Evolutionary conservation across 2,113 vertebrate genomes (phyloP).

Genomic region (Sinocyclocheilus rhinocerous): DNA sequence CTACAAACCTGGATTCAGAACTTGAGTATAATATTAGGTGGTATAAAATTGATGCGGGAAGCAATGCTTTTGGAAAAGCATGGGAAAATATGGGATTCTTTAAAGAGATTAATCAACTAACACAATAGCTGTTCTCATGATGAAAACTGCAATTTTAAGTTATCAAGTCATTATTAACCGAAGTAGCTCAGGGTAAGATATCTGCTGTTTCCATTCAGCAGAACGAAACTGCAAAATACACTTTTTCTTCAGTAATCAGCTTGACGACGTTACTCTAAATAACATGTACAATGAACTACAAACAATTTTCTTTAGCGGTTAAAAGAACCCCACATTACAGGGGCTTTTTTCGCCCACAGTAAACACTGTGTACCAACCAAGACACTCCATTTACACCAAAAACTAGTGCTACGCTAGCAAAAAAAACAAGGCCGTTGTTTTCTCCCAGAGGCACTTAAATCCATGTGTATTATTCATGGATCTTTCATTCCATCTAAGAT

Average conservation of each 20-base stretch:
- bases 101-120: neutral
- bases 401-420: slow-evolving; percentile 44
- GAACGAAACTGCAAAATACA: neutral
- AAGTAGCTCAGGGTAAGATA: neutral
- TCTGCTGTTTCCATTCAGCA: neutral
- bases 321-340: neutral
- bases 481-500: slow-evolving; percentile 22
- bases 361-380: neutral
- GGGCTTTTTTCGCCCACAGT: neutral
- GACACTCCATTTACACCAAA: slow-evolving; percentile 15
- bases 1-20: too few relatives aligned
- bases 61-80: too few relatives aligned
- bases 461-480: slow-evolving; percentile 65
- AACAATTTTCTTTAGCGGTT: neutral
- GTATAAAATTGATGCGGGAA: too few relatives aligned
- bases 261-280: neutral
- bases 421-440: slow-evolving; percentile 62
- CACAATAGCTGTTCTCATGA: neutral
- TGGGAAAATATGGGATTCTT: too few relatives aligned
- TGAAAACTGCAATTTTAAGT: neutral
- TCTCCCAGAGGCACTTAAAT: slow-evolving; percentile 54
- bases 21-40: too few relatives aligned
- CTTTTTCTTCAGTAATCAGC: neutral
- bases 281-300: neutral
- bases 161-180: neutral